Evolutionary conservation across 2,797 vertebrate genomes (phyloP), one percentile per base, ranked within the genome.

Genomic region (Bradypodion ventrale): DNA sequence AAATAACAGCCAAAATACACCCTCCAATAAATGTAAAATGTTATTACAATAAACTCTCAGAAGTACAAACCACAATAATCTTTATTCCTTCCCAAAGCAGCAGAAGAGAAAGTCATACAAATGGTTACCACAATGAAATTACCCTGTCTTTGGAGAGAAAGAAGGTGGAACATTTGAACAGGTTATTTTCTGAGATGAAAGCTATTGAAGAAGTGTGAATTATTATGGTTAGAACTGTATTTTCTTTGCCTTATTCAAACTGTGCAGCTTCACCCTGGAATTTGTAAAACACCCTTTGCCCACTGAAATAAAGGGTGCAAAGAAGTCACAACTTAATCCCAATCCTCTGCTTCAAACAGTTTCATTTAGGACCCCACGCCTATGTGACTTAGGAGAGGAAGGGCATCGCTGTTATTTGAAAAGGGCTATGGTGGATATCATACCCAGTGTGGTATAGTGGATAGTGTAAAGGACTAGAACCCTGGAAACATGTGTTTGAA

Each of bases 201-300:
- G 91, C 89, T 91, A 89, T 87, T 89, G 75, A 87, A 84, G 83
- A 86, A 93, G 83, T 83, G 84, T 87, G 91, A 94, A 94, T 92
- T 91, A 94, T 93, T 86, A 87, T 89, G 82, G 93, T 94, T 93
- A 93, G 89, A 91, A 90, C 88, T 85, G 86, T 76, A 82, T 90
- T 89, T 92, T 90, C 87, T 82, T 80, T 90, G 62, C 83, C 86
- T 1, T 0, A 59, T 87, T 92, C 84, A 80, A 89, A 86, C 70
- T 88, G 78, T 87, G 79, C 87, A 72, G 78, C 87, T 90, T 73
- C 42, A 13, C n/a, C 86, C 83, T 46, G 35, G 85, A 89, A 91
- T 69, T 89, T 86, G 73, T 44, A 87, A 89, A 82, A 70, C 59
- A 78, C 70, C 87, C 86, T 5, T 70, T 62, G 87, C 77, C 88